These are phyloP conservation scores for Molanna angustata DNA, from an alignment of 2,888 invertebrate species.

Conservation along the genomic window DNA sequence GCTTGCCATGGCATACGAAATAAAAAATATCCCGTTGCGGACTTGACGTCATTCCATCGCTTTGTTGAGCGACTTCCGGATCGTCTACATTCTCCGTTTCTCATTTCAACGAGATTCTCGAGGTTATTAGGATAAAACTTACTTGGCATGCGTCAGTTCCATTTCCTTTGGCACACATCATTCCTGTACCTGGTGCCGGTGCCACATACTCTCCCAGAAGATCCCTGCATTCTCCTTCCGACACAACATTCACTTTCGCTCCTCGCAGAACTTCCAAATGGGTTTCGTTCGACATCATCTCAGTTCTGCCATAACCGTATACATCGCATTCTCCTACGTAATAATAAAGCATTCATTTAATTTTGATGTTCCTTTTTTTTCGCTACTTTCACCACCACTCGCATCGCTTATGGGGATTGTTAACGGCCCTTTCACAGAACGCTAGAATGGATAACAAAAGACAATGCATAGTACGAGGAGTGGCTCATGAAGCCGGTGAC, in stretches of 20 bases:
- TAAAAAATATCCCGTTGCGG: too few relatives aligned
- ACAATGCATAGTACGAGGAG: too few relatives aligned
- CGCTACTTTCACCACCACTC: neutral
- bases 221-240: constrained; percentile 43
- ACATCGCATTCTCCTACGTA: constrained; percentile 44
- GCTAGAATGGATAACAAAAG: too few relatives aligned
- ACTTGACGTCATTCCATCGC: too few relatives aligned
- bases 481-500: too few relatives aligned
- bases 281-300: constrained; percentile 36
- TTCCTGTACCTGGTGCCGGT: constrained; percentile 42
- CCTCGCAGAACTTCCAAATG: constrained; percentile 39
- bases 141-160: constrained; percentile 49
- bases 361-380: neutral
- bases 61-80: too few relatives aligned
- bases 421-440: too few relatives aligned
- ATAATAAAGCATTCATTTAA: constrained; percentile 18
- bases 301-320: constrained; percentile 46
- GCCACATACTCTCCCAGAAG: constrained; percentile 42
- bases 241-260: constrained; percentile 42
- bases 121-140: too few relatives aligned
- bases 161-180: constrained; percentile 49
- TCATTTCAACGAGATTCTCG: too few relatives aligned
- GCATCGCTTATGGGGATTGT: neutral
- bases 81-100: too few relatives aligned
- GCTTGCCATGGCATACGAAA: too few relatives aligned